Evolutionary conservation across 2,113 vertebrate species (phyloP), one percentile per base, ranked within the genome.

Genomic region (Mohoua ochrocephala): DNA sequence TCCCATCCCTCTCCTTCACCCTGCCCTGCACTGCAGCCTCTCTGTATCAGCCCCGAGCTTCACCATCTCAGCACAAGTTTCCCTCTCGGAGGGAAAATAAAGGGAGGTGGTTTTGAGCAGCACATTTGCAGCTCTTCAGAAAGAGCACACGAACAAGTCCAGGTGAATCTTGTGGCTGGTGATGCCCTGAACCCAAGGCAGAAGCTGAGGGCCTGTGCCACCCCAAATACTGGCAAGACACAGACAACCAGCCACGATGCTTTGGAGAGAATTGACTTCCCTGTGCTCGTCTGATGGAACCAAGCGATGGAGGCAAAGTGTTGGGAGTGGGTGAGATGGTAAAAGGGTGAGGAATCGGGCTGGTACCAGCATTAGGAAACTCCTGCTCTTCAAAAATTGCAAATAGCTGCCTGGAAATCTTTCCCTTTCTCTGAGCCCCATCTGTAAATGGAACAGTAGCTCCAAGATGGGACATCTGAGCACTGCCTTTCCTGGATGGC

Each of bases 1-100:
- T 53, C 23, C 20, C 41, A 1, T 1, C 61, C 60, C 49, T 27
- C 23, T 8, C 47, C 87, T 31, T 15, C 57, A 13, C 7, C 47
- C 23, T 2, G 1, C 7, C 59, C 68, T 7, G 16, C 11, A 0
- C 28, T 28, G 37, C 63, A 41, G 30, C 57, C 13, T 12, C 28
- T 2, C 33, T 5, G 6, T 0, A 3, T 1, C 68, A 41, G 39
- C 77, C 41, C 69, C 2, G 0, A 27, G 53, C n/a, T 5, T 3
- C 33, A 24, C 52, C 8, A 13, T 4, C 47, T 15, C 33, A 9
- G 15, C 37, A 30, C 10, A 17, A 26, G 27, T 9, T 57, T 35
- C 42, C 22, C 60, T 45, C 41, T 41, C 12, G 50, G 4, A 59
- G 0, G 41, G 19, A 19, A 50, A 59, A 37, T 7, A 5, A 22